Evolutionary conservation across 2,113 vertebrate genomes (phyloP), one percentile per base, ranked within the genome.

Genomic region (Stercorarius parasiticus): DNA sequence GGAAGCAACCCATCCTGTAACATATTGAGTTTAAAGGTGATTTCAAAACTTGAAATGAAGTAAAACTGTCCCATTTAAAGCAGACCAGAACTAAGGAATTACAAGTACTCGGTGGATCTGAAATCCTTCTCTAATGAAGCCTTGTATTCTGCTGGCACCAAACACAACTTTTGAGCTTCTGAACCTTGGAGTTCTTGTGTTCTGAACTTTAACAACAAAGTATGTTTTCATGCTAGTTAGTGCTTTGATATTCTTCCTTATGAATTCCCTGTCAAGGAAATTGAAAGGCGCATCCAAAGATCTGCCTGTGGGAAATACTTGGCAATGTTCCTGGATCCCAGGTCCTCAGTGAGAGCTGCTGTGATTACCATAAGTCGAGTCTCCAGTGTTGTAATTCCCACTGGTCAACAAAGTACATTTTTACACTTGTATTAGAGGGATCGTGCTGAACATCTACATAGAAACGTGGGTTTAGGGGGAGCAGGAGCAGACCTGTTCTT

Each of bases 221-320:
- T 25, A 40, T 2, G 0, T 56, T 89, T 82, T 43, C 0, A 0
- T 49, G 36, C 61, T 71, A 1, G 2, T 26, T 55, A 36, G 16
- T 34, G 56, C 70, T 96, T 76, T 95, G 93, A 62, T 74, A 23
- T 42, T 47, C 15, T 50, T 86, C 30, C n/a, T 64, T 25, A 29
- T 2, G 34, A 67, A 67, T 61, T 91, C 18, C 10, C 40, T 47
- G 34, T 62, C 11, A 11, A 64, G 69, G 69, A 71, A 84, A 50
- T 20, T 1, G 59, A 59, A 64, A 52, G 42, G 14, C 7, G 2
- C 34, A 58, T 73, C 52, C 61, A 40, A 23, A 71, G 61, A 40
- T 52, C 20, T 62, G 32, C 21, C 15, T 52, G 22, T 79, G 78
- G 84, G 27, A 53, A 22, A 50, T n/a, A 30, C 5, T 26, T 67